Evolutionary conservation across 2,888 invertebrate genomes (phyloP), one percentile per base, ranked within the genome.

Genomic region (Brachylomia viminalis): DNA sequence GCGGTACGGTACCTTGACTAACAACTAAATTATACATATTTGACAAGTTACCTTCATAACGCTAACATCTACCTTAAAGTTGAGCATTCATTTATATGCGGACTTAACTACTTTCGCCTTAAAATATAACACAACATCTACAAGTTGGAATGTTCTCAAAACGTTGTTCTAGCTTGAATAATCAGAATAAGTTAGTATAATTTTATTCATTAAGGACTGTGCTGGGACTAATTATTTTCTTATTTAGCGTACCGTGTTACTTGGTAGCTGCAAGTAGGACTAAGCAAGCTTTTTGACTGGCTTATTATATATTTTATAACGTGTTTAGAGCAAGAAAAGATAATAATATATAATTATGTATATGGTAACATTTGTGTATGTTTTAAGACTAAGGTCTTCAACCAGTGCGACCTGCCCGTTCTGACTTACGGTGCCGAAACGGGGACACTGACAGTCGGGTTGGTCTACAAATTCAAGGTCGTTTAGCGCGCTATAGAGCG

Each of bases 141-240:
- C 47, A 58, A 74, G 56, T 38, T 2, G 3, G 27, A 74, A 73
- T 38, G 8, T 13, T 45, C n/a, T 47, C 17, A 38, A 17, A 73
- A 23, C 23, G 5, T 47, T 23, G 27, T 58, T 38, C 47, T 10
- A 13, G 45, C 17, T 33, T 45, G 54, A 20, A 58, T 58, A 47
- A 58, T 47, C 13, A 13, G 56, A 58, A 47, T 47, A 74, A 47
- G 17, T 73, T 30, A 74, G 58, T 30, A 10, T 74, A 38, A 47
- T 74, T 74, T 58, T 30, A 73, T 47, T 73, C 23, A 47, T 38
- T 58, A 58, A 58, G 13, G 13, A 38, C 27, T 38, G 27, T 8
- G 13, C 56, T 27, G 23, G 17, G 5, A 17, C 2, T 23, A 33
- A 23, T 33, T 71, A 30, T 30, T 8, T 17, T 17, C 2, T 27